Evolutionary conservation across 2,888 invertebrate genomes (phyloP), one percentile per base, ranked within the genome.

Genomic region (Sesia bembeciformis): DNA sequence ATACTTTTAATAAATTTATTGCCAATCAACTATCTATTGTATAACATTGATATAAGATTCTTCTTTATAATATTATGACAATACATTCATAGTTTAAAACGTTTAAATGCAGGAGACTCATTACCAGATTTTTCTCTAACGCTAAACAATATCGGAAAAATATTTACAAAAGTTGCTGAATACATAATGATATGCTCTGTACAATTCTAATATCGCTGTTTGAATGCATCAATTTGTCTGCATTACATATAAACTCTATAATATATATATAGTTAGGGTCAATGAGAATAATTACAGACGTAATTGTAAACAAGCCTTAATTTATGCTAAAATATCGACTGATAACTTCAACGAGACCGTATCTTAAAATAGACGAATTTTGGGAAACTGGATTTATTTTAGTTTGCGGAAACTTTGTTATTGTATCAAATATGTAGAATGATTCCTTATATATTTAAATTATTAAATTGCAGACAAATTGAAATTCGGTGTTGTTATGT

Each of bases 171-270:
- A 81, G 5, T 73, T 70, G 78, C 55, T 62, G 59, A 60, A 80
- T 72, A 81, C 74, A 73, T 70, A 67, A 66, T 78, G 85, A 87
- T 87, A 87, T 86, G 86, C 77, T 74, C 77, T 81, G 74, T 81
- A 82, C 76, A 83, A 70, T 76, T 72, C 67, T 74, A 70, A 60
- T 62, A 64, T 77, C 74, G 39, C 41, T 54, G 68, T 68, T 66
- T 68, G 72, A 76, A 78, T 74, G 73, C 72, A 65, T 68, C 62
- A 58, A 62, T 56, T 56, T 58, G 52, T 60, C 55, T 56, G 38
- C 50, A 50, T 39, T 50, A 1, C 42, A 6, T 42, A 42, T 42
- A 42, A 42, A 42, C 5, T 42, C 42, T 42, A 6, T 7, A 6
- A 42, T 7, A 42, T 1, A 42, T 1, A 42, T 42, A 42, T 42